phyloP scores from a whole-genome alignment of 2,113 vertebrate species.

The Nothobranchius furzeri region DNA sequence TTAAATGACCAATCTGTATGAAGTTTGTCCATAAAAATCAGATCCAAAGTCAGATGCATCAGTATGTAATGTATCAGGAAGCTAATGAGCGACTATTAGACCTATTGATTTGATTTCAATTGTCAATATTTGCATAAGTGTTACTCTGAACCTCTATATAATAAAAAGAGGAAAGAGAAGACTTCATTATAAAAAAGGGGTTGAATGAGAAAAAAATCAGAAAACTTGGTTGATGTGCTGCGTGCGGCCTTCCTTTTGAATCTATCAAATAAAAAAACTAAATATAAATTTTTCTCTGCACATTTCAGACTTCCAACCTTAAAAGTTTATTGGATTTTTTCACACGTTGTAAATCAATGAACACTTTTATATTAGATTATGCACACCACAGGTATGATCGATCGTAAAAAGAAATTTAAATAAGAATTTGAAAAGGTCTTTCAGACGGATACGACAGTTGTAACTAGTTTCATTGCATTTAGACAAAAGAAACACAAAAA shows the following conservation, averaged over 20 bases:
- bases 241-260: not conserved
- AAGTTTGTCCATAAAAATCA: conserved; percentile 56
- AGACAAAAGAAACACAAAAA: not conserved
- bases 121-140: conserved; percentile 94
- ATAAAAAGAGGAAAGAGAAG: conserved; percentile 83
- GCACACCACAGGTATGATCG: not conserved
- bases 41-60: too few species aligned
- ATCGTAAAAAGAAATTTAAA: not conserved
- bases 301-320: not conserved
- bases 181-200: conserved; percentile 68
- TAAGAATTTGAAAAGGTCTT: not conserved
- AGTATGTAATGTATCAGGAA: conserved; percentile 84
- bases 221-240: too few species aligned
- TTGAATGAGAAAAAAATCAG: too few species aligned
- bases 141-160: conserved; percentile 64
- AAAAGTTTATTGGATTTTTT: not conserved
- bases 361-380: not conserved
- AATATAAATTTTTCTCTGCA: not conserved
- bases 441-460: not conserved
- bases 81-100: conserved; percentile 96
- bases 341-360: not conserved
- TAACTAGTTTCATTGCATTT: not conserved
- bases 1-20: conserved; percentile 13
- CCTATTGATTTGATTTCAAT: conserved; percentile 96
- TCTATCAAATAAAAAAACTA: not conserved